Evolutionary conservation across 2,888 invertebrate genomes (phyloP), one percentile per base, ranked within the genome.

Genomic region (Hirtodrosophila duncani): DNA sequence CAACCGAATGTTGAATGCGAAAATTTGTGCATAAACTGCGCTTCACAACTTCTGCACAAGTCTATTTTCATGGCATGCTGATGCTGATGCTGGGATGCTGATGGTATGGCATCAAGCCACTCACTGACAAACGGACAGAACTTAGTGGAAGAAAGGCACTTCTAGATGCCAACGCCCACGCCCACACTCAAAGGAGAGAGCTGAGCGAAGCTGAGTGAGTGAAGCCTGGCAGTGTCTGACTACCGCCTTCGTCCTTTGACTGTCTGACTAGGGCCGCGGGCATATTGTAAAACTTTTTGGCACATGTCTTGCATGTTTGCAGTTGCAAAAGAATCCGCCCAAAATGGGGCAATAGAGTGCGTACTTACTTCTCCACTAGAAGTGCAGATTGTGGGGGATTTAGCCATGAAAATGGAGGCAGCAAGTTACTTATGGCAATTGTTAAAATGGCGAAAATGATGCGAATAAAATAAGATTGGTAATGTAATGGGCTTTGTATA

Each of bases 231-330:
- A 23, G 8, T 9, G 3, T 36, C 3, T 8, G n/a, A 10, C n/a
- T 21, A 3, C 17, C 7, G 6, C 1, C 24, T 9, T 6, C 23
- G 3, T 6, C 23, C 9, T 4, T 14, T 7, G 3, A 7, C 21
- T 34, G 10, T 34, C 44, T 44, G 60, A 27, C 37, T 42, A 37
- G 49, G 55, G 67, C 79, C 67, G 61, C 70, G 58, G 70, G 80
- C 72, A 65, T 72, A 75, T 77, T 75, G 79, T 70, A 63, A 78
- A 77, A 79, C 77, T 77, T 74, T 78, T 65, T 77, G 80, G 75
- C 75, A 77, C 80, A 75, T 75, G 75, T 70, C 75, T 79, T 70
- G 77, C 56, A 63, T 77, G 71, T 63, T 71, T 74, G 65, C 61
- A 66, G 55, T 52, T 58, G 51, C 17, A 21, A 27, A 16, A 27